Base-by-base conservation (phyloP, 1,140 invertebrate genomes). In the Leptinotarsa undecemlineata region DNA sequence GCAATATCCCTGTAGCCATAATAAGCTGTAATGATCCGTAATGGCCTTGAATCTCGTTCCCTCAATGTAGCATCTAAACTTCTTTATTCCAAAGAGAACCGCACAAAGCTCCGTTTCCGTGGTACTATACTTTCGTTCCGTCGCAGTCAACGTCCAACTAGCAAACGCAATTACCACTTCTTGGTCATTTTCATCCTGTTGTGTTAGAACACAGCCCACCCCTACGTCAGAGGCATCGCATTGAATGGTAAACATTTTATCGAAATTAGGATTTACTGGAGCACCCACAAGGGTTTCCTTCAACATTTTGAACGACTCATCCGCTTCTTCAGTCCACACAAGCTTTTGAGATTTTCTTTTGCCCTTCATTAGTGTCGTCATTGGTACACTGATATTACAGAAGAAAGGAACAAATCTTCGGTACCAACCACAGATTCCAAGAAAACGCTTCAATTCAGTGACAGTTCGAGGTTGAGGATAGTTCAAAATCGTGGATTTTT, bases 51-150 rank as follows among this genome's bases (percentile, higher is more conserved):
- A 42, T 42, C 0, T 42, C 33, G 33, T 42, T 8, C 33, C 8
- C 33, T 42, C 8, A 42, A 42, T 42, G 33, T 42, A 42, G 8
- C 33, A 42, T 42, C 33, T 8, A 8, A 33, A 33, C 26, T 33
- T 33, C 26, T 8, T 6, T 33, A 33, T 33, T 33, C 26, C 26
- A 26, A 26, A 26, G 26, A 26, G 4, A 26, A 26, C 26, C 26
- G 85, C 85, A 19, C 88, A 74, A 64, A 82, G 84, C 83, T 89
- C 88, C 71, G 81, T 79, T 78, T 89, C 86, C 0, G 84, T 86
- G 5, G 80, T 79, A 1, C 76, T 77, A 73, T 86, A 88, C 26
- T 87, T 86, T 70, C 66, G 77, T 80, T 89, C 87, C 13, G 78
- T 60, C 13, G 70, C 68, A 21, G 63, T 77, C 6, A 88, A 71